Percentiles rank a stretch among this genome's conserved stretches.
These are phyloP conservation scores for Diglossa cyanea DNA, from an alignment of 2,797 vertebrate genomes.

Conservation along the genomic window DNA sequence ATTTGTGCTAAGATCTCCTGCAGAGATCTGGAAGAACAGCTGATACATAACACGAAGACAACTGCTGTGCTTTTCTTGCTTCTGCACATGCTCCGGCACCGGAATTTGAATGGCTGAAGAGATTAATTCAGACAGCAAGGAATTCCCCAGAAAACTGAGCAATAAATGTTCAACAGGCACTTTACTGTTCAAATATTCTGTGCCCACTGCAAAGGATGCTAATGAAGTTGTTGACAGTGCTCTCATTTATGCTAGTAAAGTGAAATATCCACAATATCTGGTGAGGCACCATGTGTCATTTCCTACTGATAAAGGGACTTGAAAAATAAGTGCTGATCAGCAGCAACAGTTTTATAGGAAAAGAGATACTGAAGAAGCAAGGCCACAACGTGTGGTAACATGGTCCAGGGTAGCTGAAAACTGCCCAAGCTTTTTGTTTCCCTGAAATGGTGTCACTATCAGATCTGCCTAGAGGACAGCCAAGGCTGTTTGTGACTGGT, in stretches of 20 bases:
- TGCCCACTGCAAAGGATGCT: background rate
- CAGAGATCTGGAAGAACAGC: slow-evolving; percentile 4
- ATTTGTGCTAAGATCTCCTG: background rate
- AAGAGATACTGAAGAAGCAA: background rate
- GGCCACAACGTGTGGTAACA: background rate
- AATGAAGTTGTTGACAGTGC: background rate
- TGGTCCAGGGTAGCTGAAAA: background rate
- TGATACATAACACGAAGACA: background rate
- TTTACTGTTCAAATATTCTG: background rate
- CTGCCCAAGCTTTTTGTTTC: background rate
- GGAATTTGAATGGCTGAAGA: background rate
- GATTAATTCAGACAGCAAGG: background rate
- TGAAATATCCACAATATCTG: background rate
- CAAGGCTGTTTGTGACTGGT: background rate
- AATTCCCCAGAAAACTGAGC: background rate
- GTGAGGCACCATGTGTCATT: background rate
- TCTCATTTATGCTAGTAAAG: background rate
- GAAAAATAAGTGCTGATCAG: background rate
- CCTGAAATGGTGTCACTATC: background rate
- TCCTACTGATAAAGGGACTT: background rate
- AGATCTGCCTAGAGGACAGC: background rate
- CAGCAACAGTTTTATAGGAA: background rate
- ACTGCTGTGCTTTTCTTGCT: slow-evolving; percentile 25
- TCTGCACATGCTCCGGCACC: background rate
- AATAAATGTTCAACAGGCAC: background rate